Evolutionary conservation across 2,888 invertebrate species (phyloP), one percentile per base, ranked within the genome.

Genomic region (Spisula subtruncata): DNA sequence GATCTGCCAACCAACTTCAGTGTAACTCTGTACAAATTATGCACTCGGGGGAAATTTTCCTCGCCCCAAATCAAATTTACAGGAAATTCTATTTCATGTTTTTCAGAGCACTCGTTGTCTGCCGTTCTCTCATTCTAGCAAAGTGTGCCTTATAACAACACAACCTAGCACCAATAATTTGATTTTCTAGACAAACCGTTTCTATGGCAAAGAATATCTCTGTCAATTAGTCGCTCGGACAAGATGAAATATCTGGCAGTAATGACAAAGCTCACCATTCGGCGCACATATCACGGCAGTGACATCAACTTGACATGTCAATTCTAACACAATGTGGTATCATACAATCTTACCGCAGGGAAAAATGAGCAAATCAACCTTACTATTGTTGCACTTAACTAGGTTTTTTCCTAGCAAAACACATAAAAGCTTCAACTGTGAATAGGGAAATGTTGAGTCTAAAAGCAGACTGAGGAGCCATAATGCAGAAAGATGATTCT

Each of bases 31-130:
- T 86, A 90, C 90, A 92, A 93, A 94, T 94, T 92, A 93, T 81
- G 86, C 91, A 90, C 94, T 89, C 90, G 81, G 85, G 94, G 94
- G 93, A 94, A 94, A 93, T 94, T 92, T 88, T 83, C 87, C n/a
- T 81, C 75, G 84, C 89, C 90, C 89, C 89, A 93, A 94, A 93
- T 94, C 92, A 93, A 94, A 94, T 94, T 94, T 93, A 91, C 88
- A 88, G 90, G 87, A 91, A 92, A 92, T 93, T 90, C 92, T 93
- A 93, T 93, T 93, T 90, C 87, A 85, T 81, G 82, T 83, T 91
- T 86, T 86, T 82, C 86, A 85, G 86, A 91, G 91, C 85, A 86
- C 85, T 89, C 35, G 79, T 83, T 86, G 87, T 87, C 85, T 87
- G 71, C 86, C 8, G 56, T 48, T 56, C 60, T 41, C 80, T 81